Base-by-base conservation (phyloP, 2,113 vertebrate species). In the Dendropsophus ebraccatus region DNA sequence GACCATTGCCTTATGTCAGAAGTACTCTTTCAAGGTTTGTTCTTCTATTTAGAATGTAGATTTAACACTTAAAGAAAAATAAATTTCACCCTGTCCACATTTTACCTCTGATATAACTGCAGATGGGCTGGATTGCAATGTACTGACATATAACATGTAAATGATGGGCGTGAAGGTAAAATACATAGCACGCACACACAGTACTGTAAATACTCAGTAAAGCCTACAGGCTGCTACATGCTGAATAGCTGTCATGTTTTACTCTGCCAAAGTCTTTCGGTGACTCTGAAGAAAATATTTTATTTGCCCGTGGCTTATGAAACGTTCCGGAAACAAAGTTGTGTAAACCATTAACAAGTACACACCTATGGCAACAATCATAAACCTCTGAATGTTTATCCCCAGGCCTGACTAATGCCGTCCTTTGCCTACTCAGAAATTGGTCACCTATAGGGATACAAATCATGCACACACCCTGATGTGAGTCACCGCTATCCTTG, bases 291-390 rank as follows among this genome's bases (percentile, higher is more conserved):
- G n/a, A 30, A 50, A 28, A 78, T 54, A 7, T 84, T 81, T 84
- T 87, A 88, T 86, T 88, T 90, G 87, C 80, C 81, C 11, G 86
- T 54, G 49, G 87, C n/a, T 89, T 81, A 35, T 90, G 25, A 84
- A 90, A 88, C 88, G 77, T 87, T 81, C 87, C 88, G 83, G 86
- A 89, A 91, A 81, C 62, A 28, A 21, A 49, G 45, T 67, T 67
- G 56, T 75, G 45, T 85, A 50, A 73, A 77, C 37, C 58, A 62
- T 67, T 77, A 77, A 65, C 72, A 67, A 23, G 47, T 49, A 77
- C 83, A 85, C 83, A 78, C 83, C 83, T 67, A 78, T 78, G 30
- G 74, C 28, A 77, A 67, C 72, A 23, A 37, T 67, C 41, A 77
- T 77, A 85, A 62, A 65, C 73, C 41, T 32, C 72, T n/a, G 37